Evolutionary conservation across 2,888 invertebrate species (phyloP), one percentile per base, ranked within the genome.

Genomic region (Lumbricus terrestris): DNA sequence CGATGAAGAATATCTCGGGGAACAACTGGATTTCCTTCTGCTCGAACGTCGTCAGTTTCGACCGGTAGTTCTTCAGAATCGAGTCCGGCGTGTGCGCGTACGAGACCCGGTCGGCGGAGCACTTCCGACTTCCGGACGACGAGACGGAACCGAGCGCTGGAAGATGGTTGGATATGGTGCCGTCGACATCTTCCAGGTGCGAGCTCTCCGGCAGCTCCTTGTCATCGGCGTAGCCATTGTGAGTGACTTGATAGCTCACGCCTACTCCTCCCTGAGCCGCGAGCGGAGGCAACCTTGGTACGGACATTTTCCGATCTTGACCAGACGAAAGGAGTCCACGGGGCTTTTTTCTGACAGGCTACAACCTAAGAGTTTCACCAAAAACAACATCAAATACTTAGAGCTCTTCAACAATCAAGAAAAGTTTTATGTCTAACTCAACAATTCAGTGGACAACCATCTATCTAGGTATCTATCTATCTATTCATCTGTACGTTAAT

Each of bases 21-120:
- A 98, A 99, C 94, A 97, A 97, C 95, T 97, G 97, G 94, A 99
- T 99, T 96, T 99, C 99, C 93, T 97, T 97, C 94, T 98, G 98
- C 96, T 99, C 99, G 95, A 97, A 99, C 29, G 98, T 97, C 90
- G 98, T 98, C 92, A 99, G 96, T 95, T 98, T 98, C 95, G 95
- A 94, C 93, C 95, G 95, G 93, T 95, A 96, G 89, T 95, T 95
- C 92, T 95, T 95, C 93, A 96, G 94, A 34, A 95, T 96, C 18
- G 93, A 91, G 91, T 95, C 95, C 96, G 99, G 97, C 97, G 92
- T 92, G 47, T 91, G 82, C 11, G 90, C 89, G 37, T 82, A 90
- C 0, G 88, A 88, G 88, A 37, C 42, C 29, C 88, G 33, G 47
- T 47, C 88, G 42, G 40, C 47, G 0, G 47, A 40, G 29, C 40